Evolutionary conservation across 2,888 invertebrate species (phyloP).

Genomic region (Trimorus sp.): DNA sequence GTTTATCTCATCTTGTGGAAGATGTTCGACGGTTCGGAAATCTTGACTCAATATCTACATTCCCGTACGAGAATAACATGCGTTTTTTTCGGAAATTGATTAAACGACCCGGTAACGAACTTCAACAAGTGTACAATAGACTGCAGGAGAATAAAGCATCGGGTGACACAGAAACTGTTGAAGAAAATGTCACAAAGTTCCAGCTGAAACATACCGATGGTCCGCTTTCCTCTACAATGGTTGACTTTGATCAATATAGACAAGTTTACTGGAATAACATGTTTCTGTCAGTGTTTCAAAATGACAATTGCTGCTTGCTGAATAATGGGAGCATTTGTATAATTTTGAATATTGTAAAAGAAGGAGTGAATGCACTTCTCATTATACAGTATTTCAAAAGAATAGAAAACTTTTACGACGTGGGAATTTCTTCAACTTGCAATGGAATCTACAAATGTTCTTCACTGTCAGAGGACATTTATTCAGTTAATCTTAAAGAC

Average conservation of each 20-base stretch:
- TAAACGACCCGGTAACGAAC: too few species aligned
- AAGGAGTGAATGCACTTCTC: neutral
- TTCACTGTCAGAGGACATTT: neutral
- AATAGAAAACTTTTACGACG: neutral
- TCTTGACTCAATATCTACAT: too few species aligned
- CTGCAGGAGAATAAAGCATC: neutral
- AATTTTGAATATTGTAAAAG: constrained; percentile 3
- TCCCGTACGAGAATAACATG: too few species aligned
- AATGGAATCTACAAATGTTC: constrained; percentile 10
- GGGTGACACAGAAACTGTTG: neutral
- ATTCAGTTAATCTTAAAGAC: neutral
- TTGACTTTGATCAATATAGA: constrained; percentile 5
- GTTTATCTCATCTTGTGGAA: too few species aligned
- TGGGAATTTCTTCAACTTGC: neutral
- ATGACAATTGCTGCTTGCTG: constrained; percentile 19
- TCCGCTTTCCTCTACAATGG: neutral
- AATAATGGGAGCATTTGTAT: constrained; percentile 3
- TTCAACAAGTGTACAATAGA: too few species aligned
- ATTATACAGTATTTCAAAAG: neutral
- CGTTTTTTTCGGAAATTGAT: too few species aligned
- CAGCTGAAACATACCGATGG: constrained; percentile 13
- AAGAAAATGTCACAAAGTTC: neutral
- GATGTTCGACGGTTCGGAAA: too few species aligned
- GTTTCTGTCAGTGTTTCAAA: constrained; percentile 5
- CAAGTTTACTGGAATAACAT: constrained; percentile 2